Percentiles rank a stretch among this genome's conserved stretches.
These are phyloP conservation scores for Hepsetus odoe DNA, from an alignment of 2,113 vertebrate species.

Conservation along the genomic window DNA sequence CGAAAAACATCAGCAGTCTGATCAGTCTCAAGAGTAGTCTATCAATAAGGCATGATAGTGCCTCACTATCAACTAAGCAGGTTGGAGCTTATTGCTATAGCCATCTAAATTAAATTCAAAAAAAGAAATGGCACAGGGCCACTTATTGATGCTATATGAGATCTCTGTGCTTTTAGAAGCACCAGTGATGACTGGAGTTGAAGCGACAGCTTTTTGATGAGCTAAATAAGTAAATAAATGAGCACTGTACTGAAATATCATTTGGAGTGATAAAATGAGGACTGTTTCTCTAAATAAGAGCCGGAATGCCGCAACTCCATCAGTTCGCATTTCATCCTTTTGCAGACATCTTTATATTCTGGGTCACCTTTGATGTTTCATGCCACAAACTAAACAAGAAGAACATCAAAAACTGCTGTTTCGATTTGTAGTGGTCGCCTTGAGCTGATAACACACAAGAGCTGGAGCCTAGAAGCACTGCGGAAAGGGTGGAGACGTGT, in stretches of 20 bases:
- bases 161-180: background rate
- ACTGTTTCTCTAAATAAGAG: background rate
- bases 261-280: background rate
- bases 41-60: background rate
- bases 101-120: background rate
- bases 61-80: background rate
- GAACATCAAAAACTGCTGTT: background rate
- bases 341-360: background rate
- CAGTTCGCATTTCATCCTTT: background rate
- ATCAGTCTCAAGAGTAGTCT: background rate
- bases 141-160: background rate
- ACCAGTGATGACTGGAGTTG: background rate
- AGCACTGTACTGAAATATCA: background rate
- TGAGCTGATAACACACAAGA: background rate
- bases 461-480: background rate
- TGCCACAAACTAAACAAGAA: slow-evolving; percentile 1
- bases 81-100: background rate
- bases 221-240: background rate
- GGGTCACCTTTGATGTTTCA: slow-evolving; percentile 14
- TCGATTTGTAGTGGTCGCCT: background rate
- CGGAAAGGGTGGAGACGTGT: background rate
- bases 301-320: background rate
- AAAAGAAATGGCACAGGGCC: background rate
- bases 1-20: background rate
- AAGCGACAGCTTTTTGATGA: background rate